Evolutionary conservation across 2,797 vertebrate genomes (phyloP), one percentile per base, ranked within the genome.

Genomic region (Epinephelus coioides): DNA sequence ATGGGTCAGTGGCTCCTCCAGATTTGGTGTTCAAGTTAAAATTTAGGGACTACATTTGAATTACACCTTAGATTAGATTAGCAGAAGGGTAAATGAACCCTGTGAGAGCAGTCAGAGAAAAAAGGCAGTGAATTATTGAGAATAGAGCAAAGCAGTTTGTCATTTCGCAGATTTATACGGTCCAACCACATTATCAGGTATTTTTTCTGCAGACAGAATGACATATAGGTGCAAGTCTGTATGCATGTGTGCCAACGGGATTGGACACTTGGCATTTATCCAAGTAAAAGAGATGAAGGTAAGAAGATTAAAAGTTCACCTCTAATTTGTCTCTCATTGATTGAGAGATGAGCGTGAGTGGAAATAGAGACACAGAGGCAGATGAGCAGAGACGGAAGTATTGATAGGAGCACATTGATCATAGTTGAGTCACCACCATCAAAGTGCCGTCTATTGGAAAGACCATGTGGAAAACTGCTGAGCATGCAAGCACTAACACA

Each of bases 331-430:
- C 65, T 78, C 40, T 25, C 56, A 86, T 87, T 73, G 79, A 85
- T 78, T 57, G 72, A 34, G 25, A 78, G 60, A 65, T 62, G 73
- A 81, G 71, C 62, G 49, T 69, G 71, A 85, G 74, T 51, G 57
- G 62, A 63, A 71, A 75, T 34, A 56, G 72, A 86, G 69, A 78
- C 76, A 73, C 65, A 70, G 56, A 82, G 50, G 73, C 67, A 62
- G 71, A 77, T 4, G 8, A 82, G 76, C 80, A 23, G 73, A 77
- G 76, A 57, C 74, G 71, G 72, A 62, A 88, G 76, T 91, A 94
- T 93, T 88, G 92, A 94, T 89, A 81, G 78, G 53, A 76, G 40
- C 78, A 65, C 79, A 94, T 94, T 92, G 94, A 95, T 94, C 83
- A 88, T 51, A 74, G 84, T 90, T 87, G 89, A 92, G 88, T 88